Evolutionary conservation across 2,113 vertebrate species (phyloP).

Genomic region (Vulpes lagopus): DNA sequence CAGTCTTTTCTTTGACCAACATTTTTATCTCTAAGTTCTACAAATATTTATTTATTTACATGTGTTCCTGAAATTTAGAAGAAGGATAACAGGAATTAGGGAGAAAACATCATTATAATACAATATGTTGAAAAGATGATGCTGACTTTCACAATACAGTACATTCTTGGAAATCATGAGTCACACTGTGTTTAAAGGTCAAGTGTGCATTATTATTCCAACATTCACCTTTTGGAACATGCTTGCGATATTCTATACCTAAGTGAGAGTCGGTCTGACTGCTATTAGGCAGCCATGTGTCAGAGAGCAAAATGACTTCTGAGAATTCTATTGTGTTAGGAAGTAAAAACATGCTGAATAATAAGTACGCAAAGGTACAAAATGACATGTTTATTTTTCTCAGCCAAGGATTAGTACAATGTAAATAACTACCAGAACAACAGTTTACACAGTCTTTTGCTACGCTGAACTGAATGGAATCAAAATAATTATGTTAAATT

Average conservation of each 20-base stretch:
- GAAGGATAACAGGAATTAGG: constrained; percentile 18
- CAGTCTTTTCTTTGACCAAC: constrained; percentile 18
- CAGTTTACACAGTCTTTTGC: not conserved
- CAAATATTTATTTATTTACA: not conserved
- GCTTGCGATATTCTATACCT: not conserved
- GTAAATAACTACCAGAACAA: not conserved
- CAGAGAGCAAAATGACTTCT: not conserved
- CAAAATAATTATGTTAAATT: constrained; percentile 39
- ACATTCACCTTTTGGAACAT: not conserved
- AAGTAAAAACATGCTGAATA: not conserved
- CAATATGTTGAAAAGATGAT: not conserved
- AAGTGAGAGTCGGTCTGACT: not conserved
- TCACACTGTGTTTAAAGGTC: not conserved
- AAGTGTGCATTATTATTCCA: not conserved
- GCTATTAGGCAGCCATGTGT: not conserved
- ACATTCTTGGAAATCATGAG: constrained; percentile 8
- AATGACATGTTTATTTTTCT: not conserved
- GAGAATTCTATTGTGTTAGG: not conserved
- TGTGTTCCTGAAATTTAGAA: not conserved
- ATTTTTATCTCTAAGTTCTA: constrained; percentile 4
- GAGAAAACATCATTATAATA: not conserved
- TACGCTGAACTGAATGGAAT: constrained; percentile 23
- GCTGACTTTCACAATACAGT: not conserved
- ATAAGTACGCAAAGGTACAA: not conserved
- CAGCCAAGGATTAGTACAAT: constrained; percentile 3